Evolutionary conservation across 2,888 invertebrate genomes (phyloP), one percentile per base, ranked within the genome.

Genomic region (Sinodicranocentrus sp.): DNA sequence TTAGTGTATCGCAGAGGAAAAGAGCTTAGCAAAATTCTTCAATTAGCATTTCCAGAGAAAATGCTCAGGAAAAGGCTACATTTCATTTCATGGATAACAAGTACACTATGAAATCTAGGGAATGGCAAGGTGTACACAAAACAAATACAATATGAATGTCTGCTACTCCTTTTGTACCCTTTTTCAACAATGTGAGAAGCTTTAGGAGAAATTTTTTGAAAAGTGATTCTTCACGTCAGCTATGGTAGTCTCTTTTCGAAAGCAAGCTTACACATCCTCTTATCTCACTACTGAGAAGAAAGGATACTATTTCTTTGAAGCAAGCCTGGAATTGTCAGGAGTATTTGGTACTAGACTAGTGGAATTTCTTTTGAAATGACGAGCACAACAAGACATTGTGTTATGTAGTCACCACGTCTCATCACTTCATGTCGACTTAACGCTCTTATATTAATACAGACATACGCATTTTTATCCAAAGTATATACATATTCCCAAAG

Each of bases 21-120:
- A 21, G 57, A 23, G 57, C 57, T 57, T 57, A 57, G 57, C 57
- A n/a, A 57, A 57, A 23, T 57, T 23, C 57, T 57, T 57, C 57
- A 57, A 57, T 57, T 57, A 57, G 57, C 57, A 57, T 57, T 3
- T 57, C 48, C 48, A 48, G 10, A 48, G 39, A 39, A 13, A 39
- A n/a, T n/a, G n/a, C n/a, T n/a, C n/a, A n/a, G n/a, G 13, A 39
- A 39, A 39, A 39, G 39, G 13, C 39, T 39, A 6, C 39, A 39
- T 39, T 39, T 6, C 39, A 13, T 39, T 39, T 8, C 39, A 39
- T 39, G n/a, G n/a, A n/a, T n/a, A n/a, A n/a, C n/a, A n/a, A n/a
- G n/a, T n/a, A n/a, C n/a, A n/a, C n/a, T n/a, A n/a, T n/a, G n/a
- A n/a, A n/a, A n/a, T n/a, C n/a, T n/a, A n/a, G n/a, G n/a, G n/a